A percentile compares a stretch with the other conserved stretches of the same genome.
Evolutionary conservation across 2,888 invertebrate species (phyloP).

Genomic region (Lasius platythorax): DNA sequence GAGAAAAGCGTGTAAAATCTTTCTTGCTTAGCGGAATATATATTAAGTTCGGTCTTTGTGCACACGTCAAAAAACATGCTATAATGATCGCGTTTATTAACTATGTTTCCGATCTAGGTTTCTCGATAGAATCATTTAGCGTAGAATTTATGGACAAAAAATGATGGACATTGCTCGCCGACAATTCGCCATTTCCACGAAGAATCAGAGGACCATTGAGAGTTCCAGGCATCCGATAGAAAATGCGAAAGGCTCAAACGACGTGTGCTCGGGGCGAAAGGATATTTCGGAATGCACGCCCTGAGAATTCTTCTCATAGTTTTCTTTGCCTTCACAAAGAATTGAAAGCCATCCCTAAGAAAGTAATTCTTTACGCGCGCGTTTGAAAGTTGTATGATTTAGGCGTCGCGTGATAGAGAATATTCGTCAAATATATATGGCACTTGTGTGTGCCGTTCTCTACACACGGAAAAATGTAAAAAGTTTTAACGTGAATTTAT

Average conservation of each 20-base stretch:
- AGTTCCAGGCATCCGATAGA: slow-evolving; percentile 26
- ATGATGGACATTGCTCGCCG: slow-evolving; percentile 56
- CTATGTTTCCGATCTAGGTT: slow-evolving; percentile 71
- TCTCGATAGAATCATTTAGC: slow-evolving; percentile 64
- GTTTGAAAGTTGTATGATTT: slow-evolving; percentile 33
- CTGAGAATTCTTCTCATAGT: slow-evolving; percentile 27
- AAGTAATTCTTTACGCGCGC: slow-evolving; percentile 39
- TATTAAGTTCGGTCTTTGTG: background rate
- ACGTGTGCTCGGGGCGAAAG: slow-evolving; percentile 29
- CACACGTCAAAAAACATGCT: background rate
- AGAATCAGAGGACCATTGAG: slow-evolving; percentile 34
- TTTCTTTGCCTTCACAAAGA: slow-evolving; percentile 16
- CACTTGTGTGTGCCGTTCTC: slow-evolving; percentile 24
- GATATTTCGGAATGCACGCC: slow-evolving; percentile 39
- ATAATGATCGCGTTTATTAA: slow-evolving; percentile 9
- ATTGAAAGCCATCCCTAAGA: slow-evolving; percentile 34
- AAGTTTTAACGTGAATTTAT: slow-evolving; percentile 53
- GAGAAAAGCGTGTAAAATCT: background rate
- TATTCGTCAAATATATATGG: slow-evolving; percentile 39
- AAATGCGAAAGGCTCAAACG: slow-evolving; percentile 39
- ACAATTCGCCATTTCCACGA: slow-evolving; percentile 43
- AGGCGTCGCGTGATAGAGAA: slow-evolving; percentile 13
- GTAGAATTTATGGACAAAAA: slow-evolving; percentile 68
- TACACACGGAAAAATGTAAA: slow-evolving; percentile 40
- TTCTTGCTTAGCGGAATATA: background rate